A percentile compares a stretch with the other conserved stretches of the same genome.
phyloP scores from a whole-genome alignment of 92 coral and sea anemone species.

The Porites cylindrica region DNA sequence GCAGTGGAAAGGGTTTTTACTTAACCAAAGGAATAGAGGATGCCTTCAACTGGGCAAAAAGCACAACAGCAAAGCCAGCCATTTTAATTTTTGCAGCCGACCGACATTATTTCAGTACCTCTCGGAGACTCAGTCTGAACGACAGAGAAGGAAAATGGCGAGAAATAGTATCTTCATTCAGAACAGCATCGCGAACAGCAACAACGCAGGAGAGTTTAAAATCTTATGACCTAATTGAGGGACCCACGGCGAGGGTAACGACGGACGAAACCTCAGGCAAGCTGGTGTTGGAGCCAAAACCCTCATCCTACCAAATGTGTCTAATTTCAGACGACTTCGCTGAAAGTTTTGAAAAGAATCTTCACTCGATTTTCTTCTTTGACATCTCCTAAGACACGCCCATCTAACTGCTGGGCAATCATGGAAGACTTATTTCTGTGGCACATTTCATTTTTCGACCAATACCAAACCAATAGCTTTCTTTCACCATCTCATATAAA shows the following conservation, averaged over 20 bases:
- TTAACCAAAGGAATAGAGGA: slow-evolving; percentile 24
- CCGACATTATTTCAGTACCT: not conserved
- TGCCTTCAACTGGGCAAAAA: slow-evolving; percentile 51
- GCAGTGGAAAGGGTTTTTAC: slow-evolving; percentile 70
- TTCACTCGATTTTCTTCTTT: not conserved
- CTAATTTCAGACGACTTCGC: slow-evolving; percentile 63
- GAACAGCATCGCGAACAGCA: slow-evolving; percentile 48
- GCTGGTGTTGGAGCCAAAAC: slow-evolving; percentile 13
- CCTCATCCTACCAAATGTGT: slow-evolving; percentile 59
- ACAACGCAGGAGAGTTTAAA: slow-evolving; percentile 37
- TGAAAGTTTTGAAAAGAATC: not conserved
- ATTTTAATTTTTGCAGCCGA: slow-evolving; percentile 57
- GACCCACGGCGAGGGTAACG: slow-evolving; percentile 45
- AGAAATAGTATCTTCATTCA: slow-evolving; percentile 34
- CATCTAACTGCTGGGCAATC: too few relatives aligned
- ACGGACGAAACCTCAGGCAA: not conserved
- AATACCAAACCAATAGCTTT: too few relatives aligned
- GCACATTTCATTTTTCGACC: too few relatives aligned
- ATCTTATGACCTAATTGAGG: slow-evolving; percentile 57
- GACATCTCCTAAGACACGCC: not conserved
- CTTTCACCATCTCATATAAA: too few relatives aligned
- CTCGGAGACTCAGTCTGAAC: not conserved
- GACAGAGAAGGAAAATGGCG: slow-evolving; percentile 43
- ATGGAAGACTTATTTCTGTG: too few relatives aligned
- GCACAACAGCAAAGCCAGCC: slow-evolving; percentile 61